Evolutionary conservation across 2,113 vertebrate species (phyloP).

Genomic region (Grantiella picta): DNA sequence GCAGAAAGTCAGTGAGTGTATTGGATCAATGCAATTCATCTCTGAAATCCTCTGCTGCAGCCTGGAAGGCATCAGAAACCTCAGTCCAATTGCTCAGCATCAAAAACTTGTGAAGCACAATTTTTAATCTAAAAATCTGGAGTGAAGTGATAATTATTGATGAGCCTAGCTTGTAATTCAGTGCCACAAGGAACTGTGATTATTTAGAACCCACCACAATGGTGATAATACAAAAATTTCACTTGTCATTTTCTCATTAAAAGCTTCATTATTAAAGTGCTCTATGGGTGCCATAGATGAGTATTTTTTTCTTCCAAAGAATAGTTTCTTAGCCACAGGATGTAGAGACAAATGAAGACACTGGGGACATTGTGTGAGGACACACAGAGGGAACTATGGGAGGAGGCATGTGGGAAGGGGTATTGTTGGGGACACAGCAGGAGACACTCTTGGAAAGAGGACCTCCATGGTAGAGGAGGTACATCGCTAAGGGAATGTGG

Average conservation of each 20-base stretch:
- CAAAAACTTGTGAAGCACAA: not conserved
- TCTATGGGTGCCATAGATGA: not conserved
- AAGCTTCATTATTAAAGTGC: not conserved
- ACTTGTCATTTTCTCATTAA: not conserved
- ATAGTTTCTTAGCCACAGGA: not conserved
- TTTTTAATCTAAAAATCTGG: not conserved
- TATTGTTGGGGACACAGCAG: not conserved
- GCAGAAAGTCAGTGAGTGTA: not conserved
- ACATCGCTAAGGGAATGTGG: not conserved
- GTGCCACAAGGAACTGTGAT: not conserved
- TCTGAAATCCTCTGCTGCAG: not conserved
- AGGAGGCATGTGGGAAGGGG: not conserved
- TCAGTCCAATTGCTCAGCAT: rapidly evolving
- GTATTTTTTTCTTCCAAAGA: not conserved
- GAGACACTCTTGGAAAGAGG: not conserved
- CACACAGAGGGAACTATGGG: not conserved
- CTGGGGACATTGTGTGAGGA: rapidly evolving
- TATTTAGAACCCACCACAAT: not conserved
- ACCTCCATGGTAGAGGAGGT: not conserved
- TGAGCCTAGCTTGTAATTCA: not conserved
- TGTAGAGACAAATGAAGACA: not conserved
- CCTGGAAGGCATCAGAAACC: not conserved
- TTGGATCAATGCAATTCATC: not conserved
- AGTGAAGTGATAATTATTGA: not conserved
- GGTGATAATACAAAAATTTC: not conserved